These are phyloP conservation scores for Cricetomys ansorgei DNA, from an alignment of 2,113 vertebrate genomes.

Conservation along the genomic window DNA sequence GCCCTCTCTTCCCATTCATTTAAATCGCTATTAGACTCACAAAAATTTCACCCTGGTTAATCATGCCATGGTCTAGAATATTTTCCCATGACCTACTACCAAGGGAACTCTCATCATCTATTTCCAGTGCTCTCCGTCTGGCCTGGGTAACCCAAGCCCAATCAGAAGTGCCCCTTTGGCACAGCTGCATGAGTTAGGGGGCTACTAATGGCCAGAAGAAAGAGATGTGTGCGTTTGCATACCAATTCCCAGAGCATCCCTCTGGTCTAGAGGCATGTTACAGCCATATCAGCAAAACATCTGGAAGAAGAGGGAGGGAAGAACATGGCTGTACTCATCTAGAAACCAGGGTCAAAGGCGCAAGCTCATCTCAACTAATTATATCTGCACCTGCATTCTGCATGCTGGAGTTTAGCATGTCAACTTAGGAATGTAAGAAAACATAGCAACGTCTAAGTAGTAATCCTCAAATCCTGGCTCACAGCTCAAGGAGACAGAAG, in stretches of 20 bases:
- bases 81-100: slow-evolving; percentile 56
- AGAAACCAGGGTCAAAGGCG: neutral
- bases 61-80: neutral
- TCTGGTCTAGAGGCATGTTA: neutral
- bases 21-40: neutral
- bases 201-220: slow-evolving; percentile 48
- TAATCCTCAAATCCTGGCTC: neutral
- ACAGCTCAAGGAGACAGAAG: neutral
- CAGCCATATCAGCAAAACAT: neutral
- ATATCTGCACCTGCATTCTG: neutral
- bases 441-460: neutral
- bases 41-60: slow-evolving; percentile 32
- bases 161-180: slow-evolving; percentile 48
- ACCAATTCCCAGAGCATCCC: slow-evolving; percentile 28
- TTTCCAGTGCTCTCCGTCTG: slow-evolving; percentile 21
- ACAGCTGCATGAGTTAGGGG: neutral
- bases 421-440: neutral
- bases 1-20: neutral
- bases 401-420: neutral
- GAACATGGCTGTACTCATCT: neutral
- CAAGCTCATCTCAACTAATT: neutral
- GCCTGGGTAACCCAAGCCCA: slow-evolving; percentile 43
- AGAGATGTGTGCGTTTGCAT: neutral
- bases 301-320: neutral
- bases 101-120: slow-evolving; percentile 19